Conservation (phyloP, 2,113 vertebrate species). For the Uria lomvia region DNA sequence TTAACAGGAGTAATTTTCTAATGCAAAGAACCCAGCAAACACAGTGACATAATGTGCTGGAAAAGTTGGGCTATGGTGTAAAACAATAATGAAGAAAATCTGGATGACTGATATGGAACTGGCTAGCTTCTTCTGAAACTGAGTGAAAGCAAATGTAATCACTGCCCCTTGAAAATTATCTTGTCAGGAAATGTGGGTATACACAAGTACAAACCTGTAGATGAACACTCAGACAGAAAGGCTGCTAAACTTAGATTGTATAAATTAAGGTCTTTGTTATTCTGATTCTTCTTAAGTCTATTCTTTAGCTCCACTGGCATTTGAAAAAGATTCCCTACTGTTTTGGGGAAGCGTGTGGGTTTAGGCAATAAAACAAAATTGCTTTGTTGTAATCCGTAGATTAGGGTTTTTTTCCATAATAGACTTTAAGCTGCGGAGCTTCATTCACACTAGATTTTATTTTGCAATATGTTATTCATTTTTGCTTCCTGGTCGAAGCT, state of each 20-base stretch:
- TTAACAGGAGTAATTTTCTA: constrained; percentile 48
- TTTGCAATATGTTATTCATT: not conserved
- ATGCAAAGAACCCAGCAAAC: constrained; percentile 7
- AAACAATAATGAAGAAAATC: constrained; percentile 30
- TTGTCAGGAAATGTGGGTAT: not conserved
- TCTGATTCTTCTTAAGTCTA: not conserved
- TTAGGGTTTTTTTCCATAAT: not conserved
- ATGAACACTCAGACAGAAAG: not conserved
- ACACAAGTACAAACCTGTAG: not conserved
- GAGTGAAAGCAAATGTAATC: not conserved
- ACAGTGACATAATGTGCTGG: not conserved
- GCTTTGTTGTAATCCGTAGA: not conserved
- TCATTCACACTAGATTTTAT: not conserved
- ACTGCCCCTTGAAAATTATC: not conserved
- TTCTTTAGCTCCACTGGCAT: not conserved
- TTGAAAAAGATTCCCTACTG: not conserved
- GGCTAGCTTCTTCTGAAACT: not conserved
- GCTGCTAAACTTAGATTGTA: not conserved
- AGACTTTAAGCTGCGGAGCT: not conserved
- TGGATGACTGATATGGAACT: not conserved
- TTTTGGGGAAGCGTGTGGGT: accelerated
- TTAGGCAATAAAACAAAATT: not conserved
- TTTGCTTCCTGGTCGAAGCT: not conserved
- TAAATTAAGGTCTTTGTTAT: not conserved
- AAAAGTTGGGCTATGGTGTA: not conserved